A percentile compares a stretch with the other conserved stretches of the same genome.
Conservation (phyloP, 2,113 vertebrate genomes). For the Tetrao urogallus region DNA sequence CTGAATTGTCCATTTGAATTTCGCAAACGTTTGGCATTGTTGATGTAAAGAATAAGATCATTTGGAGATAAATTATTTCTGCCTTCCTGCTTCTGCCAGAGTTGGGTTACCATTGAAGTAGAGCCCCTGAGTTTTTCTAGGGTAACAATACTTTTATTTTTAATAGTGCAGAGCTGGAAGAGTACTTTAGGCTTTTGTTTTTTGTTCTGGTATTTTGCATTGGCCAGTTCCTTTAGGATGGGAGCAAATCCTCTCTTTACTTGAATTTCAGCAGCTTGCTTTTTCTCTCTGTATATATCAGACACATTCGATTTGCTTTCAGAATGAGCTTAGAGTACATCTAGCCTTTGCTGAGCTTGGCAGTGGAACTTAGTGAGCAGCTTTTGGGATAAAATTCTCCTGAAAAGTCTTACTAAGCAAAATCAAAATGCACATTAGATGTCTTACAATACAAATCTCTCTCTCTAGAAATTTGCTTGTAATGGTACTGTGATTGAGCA, state of each 20-base stretch:
- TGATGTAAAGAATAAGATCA: not conserved
- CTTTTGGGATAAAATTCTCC: not conserved
- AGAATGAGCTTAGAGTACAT: not conserved
- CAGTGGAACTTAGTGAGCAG: not conserved
- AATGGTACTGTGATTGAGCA: constrained; percentile 90
- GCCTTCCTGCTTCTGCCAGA: not conserved
- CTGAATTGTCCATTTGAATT: not conserved
- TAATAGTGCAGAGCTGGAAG: not conserved
- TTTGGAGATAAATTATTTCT: not conserved
- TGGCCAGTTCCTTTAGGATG: not conserved
- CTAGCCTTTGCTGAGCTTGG: constrained; percentile 3
- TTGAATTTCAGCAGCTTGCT: not conserved
- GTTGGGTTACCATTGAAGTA: not conserved
- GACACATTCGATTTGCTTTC: not conserved
- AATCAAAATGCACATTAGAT: not conserved
- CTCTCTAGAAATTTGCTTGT: constrained; percentile 85
- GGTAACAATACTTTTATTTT: not conserved
- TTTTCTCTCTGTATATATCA: not conserved
- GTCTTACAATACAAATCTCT: not conserved
- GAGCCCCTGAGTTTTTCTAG: not conserved
- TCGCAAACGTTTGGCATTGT: not conserved
- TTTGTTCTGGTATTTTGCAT: not conserved
- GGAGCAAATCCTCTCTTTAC: not conserved
- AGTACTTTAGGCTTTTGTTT: not conserved
- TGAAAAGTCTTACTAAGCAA: not conserved